A percentile compares a stretch with the other conserved stretches of the same genome.
Conservation (phyloP, 2,888 invertebrate genomes). For the Hydroisotoma schaefferi region DNA sequence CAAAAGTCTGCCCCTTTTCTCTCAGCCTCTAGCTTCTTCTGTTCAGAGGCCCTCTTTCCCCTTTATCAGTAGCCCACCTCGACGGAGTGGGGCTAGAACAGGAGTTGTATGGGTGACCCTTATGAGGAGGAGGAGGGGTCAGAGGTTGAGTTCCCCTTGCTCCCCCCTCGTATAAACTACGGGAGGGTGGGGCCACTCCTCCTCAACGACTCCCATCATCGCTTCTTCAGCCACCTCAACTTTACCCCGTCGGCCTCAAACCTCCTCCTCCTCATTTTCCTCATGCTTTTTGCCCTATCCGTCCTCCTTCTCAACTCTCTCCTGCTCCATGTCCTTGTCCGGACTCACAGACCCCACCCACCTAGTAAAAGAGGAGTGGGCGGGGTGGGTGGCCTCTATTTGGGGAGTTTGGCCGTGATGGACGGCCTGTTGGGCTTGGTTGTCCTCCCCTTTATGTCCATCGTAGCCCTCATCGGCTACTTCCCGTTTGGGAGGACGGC, state of each 20-base stretch:
- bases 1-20: too few relatives aligned
- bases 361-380: conserved; percentile 26
- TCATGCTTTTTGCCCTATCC: conserved; percentile 33
- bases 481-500: conserved; percentile 37
- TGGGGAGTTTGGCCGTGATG: conserved; percentile 35
- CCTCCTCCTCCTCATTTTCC: conserved; percentile 22
- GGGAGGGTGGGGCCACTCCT: conserved; percentile 6
- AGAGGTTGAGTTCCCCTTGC: too few relatives aligned
- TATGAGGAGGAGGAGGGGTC: too few relatives aligned
- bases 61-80: too few relatives aligned
- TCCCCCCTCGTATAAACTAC: conserved; percentile 7
- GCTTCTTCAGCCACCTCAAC: conserved; percentile 20
- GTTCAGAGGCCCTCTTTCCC: too few relatives aligned
- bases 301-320: conserved; percentile 39
- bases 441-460: conserved; percentile 46
- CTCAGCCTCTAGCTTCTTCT: too few relatives aligned
- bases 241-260: conserved; percentile 34
- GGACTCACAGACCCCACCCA: too few relatives aligned
- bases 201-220: too few relatives aligned
- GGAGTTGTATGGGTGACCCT: too few relatives aligned
- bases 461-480: conserved; percentile 39
- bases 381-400: conserved; percentile 35
- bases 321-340: conserved; percentile 33
- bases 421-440: conserved; percentile 42
- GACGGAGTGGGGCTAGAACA: too few relatives aligned